Evolutionary conservation across 2,113 vertebrate species (phyloP).

Genomic region (Tauraco erythrolophus): DNA sequence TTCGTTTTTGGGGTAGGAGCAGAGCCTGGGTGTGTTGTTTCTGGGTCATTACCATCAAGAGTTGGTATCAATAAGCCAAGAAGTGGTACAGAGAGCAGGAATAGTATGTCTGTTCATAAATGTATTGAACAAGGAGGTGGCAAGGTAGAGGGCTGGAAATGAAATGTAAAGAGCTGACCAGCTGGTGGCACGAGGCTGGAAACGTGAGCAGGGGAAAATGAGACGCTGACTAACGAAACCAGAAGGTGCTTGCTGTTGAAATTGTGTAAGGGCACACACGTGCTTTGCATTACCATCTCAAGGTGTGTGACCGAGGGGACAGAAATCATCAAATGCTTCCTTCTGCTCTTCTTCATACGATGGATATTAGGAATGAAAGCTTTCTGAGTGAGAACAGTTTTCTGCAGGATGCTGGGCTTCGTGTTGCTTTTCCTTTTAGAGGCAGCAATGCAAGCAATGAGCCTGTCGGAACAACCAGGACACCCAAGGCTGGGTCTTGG

Average conservation of each 20-base stretch:
- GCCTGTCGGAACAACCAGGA: not conserved
- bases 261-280: fast-evolving
- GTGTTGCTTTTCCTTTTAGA: not conserved
- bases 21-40: not conserved
- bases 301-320: not conserved
- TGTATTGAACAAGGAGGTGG: not conserved
- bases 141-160: not conserved
- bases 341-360: not conserved
- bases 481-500: not conserved
- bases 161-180: not conserved
- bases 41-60: not conserved
- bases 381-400: not conserved
- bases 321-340: not conserved
- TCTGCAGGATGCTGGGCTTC: not conserved
- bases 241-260: not conserved
- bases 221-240: not conserved
- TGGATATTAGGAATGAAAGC: not conserved
- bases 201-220: not conserved
- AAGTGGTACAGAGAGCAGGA: not conserved
- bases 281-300: not conserved
- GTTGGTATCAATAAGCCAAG: not conserved
- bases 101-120: not conserved
- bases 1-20: not conserved
- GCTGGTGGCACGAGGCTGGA: not conserved
- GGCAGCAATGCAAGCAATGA: not conserved